Evolutionary conservation across 1,140 invertebrate genomes (phyloP).

Genomic region (Tachypleus tridentatus): DNA sequence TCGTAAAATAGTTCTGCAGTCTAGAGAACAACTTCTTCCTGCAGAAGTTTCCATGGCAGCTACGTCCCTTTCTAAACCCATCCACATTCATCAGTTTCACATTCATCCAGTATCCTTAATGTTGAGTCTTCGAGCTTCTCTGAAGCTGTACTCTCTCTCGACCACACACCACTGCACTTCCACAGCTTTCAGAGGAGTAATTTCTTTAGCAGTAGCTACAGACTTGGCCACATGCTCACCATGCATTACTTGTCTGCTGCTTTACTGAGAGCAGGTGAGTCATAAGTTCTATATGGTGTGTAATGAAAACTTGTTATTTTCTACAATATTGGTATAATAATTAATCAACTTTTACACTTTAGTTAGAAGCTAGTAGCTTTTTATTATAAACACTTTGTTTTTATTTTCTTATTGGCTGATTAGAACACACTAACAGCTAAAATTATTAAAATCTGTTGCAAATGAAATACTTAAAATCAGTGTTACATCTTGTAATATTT

Average conservation of each 20-base stretch:
- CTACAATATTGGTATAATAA: too few species aligned
- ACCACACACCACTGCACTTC: slow-evolving; percentile 77
- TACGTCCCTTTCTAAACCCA: slow-evolving; percentile 34
- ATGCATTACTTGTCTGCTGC: slow-evolving; percentile 83
- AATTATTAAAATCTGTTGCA: background rate
- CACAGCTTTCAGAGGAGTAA: slow-evolving; percentile 57
- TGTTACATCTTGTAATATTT: background rate
- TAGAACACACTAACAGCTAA: too few species aligned
- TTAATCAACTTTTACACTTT: too few species aligned
- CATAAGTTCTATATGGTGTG: too few species aligned
- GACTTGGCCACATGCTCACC: slow-evolving; percentile 63
- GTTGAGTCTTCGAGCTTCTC: slow-evolving; percentile 54
- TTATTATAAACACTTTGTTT: too few species aligned
- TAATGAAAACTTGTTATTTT: too few species aligned
- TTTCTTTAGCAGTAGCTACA: slow-evolving; percentile 59
- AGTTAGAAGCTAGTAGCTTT: too few species aligned
- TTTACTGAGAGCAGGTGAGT: slow-evolving; percentile 65
- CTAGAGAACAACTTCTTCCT: slow-evolving; percentile 15
- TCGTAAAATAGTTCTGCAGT: too few species aligned
- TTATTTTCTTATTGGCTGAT: too few species aligned
- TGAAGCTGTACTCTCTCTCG: slow-evolving; percentile 75
- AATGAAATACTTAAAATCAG: background rate
- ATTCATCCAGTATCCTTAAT: slow-evolving; percentile 57
- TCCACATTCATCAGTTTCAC: slow-evolving; percentile 46
- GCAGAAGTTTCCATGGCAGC: slow-evolving; percentile 22